Percentiles rank a stretch among this genome's conserved stretches.
Evolutionary conservation across 2,113 vertebrate genomes (phyloP).

Genomic region (Scytalopus superciliaris): DNA sequence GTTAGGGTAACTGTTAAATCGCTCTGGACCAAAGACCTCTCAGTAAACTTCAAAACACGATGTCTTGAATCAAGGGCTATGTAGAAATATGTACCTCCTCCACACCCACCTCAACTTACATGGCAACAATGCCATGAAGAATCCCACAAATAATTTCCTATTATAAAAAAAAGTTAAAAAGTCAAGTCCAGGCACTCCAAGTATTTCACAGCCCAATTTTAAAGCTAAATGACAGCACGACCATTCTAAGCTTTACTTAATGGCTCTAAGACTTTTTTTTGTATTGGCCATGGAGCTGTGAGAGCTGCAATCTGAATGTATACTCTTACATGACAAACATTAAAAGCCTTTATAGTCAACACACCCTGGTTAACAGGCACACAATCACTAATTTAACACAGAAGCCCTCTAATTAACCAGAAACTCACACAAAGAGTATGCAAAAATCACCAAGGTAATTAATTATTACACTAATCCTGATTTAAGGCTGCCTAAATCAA

Average conservation of each 20-base stretch:
- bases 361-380: rapidly evolving
- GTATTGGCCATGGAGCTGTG: not conserved
- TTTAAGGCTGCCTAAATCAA: not conserved
- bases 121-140: not conserved
- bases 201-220: not conserved
- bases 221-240: not conserved
- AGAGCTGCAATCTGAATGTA: not conserved
- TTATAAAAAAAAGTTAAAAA: not conserved
- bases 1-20: not conserved
- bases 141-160: not conserved
- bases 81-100: not conserved
- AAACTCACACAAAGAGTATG: not conserved
- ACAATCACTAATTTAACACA: not conserved
- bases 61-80: not conserved
- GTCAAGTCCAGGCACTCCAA: not conserved
- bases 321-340: not conserved
- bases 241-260: not conserved
- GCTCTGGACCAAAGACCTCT: not conserved
- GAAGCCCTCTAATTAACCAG: not conserved
- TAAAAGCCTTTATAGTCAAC: not conserved
- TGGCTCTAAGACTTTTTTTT: not conserved
- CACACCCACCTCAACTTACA: not conserved
- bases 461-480: not conserved
- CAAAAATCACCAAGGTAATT: not conserved
- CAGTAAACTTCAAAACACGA: not conserved